Evolutionary conservation across 2,888 invertebrate genomes (phyloP).

Genomic region (Reticulitermes lucifugus): DNA sequence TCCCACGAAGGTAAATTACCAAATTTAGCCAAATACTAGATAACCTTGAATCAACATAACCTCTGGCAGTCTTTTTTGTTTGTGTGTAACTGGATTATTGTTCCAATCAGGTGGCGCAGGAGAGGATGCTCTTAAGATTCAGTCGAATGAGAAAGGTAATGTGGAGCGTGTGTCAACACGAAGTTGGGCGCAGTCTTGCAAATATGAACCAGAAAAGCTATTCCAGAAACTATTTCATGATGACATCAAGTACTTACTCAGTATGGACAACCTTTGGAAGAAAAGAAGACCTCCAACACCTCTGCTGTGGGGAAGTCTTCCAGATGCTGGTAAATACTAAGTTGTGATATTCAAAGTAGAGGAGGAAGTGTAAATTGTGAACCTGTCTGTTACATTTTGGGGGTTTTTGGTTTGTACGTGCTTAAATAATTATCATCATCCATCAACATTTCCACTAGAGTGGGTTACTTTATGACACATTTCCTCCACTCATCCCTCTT

Average conservation of each 20-base stretch:
- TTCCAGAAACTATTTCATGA: slow-evolving; percentile 94
- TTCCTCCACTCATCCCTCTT: no score
- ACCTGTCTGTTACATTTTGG: no score
- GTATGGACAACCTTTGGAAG: slow-evolving; percentile 97
- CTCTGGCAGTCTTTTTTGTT: no score
- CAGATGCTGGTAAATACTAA: slow-evolving; percentile 51
- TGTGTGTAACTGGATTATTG: not conserved
- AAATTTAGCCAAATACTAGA: no score
- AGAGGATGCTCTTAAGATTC: slow-evolving; percentile 67
- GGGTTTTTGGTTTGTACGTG: no score
- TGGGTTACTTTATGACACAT: no score
- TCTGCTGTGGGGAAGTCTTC: slow-evolving; percentile 61
- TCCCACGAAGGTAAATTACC: no score
- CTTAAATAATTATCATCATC: no score
- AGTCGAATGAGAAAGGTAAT: slow-evolving; percentile 68
- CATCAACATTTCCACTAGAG: no score
- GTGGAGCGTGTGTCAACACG: slow-evolving; percentile 78
- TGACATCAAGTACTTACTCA: slow-evolving; percentile 93
- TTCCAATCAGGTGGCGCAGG: slow-evolving; percentile 66
- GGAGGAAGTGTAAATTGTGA: no score
- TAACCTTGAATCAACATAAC: no score
- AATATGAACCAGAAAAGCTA: slow-evolving; percentile 86
- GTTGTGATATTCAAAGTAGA: not conserved
- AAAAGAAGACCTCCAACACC: slow-evolving; percentile 87
- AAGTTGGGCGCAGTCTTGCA: slow-evolving; percentile 86